phyloP scores from a whole-genome alignment of 2,888 invertebrate genomes.

The Eumerus sabulonum region DNA sequence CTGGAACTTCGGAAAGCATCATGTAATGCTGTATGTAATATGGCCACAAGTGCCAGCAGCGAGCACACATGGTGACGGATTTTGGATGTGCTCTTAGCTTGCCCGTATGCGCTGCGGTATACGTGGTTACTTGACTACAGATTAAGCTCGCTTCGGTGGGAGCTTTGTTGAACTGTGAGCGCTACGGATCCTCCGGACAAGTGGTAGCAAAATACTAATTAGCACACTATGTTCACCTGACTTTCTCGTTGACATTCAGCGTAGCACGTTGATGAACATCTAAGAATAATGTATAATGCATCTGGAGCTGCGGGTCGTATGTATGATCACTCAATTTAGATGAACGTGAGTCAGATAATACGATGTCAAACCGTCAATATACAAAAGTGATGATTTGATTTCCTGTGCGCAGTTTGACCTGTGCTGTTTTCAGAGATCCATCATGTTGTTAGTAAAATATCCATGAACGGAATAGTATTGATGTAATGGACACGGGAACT shows the following conservation, averaged over 20 bases:
- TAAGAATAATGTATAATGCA: no score
- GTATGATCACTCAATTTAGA: conserved; percentile 58
- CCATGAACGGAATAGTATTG: no score
- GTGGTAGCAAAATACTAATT: no score
- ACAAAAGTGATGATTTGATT: no score
- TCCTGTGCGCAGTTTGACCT: no score
- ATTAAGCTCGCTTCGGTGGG: conserved; percentile 22
- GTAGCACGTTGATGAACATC: conserved; percentile 60
- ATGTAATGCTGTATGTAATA: conserved; percentile 30
- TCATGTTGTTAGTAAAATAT: no score
- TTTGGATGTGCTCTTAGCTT: conserved; percentile 60
- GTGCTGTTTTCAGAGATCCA: no score
- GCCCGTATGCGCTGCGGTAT: conserved; percentile 25
- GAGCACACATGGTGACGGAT: conserved; percentile 56
- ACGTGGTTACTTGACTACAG: conserved; percentile 9
- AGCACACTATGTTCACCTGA: conserved; percentile 23
- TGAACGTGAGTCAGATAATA: no score
- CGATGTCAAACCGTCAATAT: no score
- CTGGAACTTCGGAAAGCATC: conserved; percentile 1
- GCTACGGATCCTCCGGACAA: no score
- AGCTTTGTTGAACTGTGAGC: no score
- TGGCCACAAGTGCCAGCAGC: conserved; percentile 39
- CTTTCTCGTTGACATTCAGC: conserved; percentile 49
- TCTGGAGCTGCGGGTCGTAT: conserved; percentile 54
- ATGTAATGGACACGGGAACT: no score